phyloP scores from a whole-genome alignment of 2,888 invertebrate genomes.

The Mesorhabditis spiculigera region DNA sequence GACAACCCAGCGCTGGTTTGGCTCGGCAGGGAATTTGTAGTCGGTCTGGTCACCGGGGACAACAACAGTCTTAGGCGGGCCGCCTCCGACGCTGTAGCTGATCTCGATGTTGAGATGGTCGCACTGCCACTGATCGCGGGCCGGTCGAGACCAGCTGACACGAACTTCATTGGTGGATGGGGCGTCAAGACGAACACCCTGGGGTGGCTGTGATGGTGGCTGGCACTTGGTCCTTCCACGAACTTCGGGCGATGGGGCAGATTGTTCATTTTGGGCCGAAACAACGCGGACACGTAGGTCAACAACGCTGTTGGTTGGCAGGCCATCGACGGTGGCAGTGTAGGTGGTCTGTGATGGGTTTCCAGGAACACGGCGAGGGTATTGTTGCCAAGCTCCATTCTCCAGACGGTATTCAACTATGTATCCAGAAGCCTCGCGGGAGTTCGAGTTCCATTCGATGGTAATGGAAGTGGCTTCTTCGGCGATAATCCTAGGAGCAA shows the following conservation, averaged over 20 bases:
- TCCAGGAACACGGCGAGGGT: constrained; percentile 47
- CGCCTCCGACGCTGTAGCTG: constrained; percentile 52
- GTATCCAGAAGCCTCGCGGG: constrained; percentile 47
- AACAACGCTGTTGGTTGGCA: constrained; percentile 52
- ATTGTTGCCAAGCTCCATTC: constrained; percentile 53
- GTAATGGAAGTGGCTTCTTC: constrained; percentile 54
- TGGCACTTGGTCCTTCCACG: constrained; percentile 56
- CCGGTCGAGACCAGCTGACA: constrained; percentile 52
- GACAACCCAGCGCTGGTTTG: constrained; percentile 56
- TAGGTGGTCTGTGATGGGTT: constrained; percentile 45
- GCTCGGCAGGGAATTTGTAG: constrained; percentile 56
- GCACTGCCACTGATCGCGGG: constrained; percentile 57
- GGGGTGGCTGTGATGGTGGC: constrained; percentile 54
- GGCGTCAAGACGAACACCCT: constrained; percentile 46
- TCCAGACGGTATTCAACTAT: constrained; percentile 52
- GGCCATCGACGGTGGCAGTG: constrained; percentile 45
- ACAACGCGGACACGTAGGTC: constrained; percentile 53
- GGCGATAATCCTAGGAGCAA: constrained; percentile 50
- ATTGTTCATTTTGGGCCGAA: constrained; percentile 46
- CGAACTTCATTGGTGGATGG: constrained; percentile 55
- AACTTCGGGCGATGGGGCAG: constrained; percentile 56
- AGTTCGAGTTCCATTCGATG: constrained; percentile 54
- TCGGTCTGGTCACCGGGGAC: constrained; percentile 55
- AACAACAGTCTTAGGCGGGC: constrained; percentile 46
- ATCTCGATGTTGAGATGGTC: constrained; percentile 57